Conservation (phyloP, 1,140 invertebrate species). For the Muscidifurax raptorellus region DNA sequence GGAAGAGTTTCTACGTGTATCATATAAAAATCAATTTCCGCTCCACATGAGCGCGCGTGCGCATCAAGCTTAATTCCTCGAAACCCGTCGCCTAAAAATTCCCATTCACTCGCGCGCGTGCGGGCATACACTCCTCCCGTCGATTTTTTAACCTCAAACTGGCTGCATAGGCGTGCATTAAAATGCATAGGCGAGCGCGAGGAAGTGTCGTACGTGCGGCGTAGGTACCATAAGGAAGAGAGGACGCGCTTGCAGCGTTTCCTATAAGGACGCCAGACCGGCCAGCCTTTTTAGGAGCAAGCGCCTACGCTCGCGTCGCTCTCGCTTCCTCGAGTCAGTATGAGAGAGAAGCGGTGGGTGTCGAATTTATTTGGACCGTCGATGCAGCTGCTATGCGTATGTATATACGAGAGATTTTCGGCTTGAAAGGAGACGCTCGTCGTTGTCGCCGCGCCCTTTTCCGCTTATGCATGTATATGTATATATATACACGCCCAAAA, state of each 20-base stretch:
- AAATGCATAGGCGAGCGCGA: constrained; percentile 18
- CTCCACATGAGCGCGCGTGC: background rate
- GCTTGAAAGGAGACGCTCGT: too few relatives aligned
- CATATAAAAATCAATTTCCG: background rate
- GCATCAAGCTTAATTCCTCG: background rate
- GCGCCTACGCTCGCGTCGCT: constrained; percentile 1
- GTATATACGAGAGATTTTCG: too few relatives aligned
- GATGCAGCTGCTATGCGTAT: too few relatives aligned
- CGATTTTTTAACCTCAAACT: background rate
- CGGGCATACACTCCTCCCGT: too few relatives aligned
- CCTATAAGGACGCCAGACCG: constrained; percentile 11
- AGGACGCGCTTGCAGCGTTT: background rate
- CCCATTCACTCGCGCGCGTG: too few relatives aligned
- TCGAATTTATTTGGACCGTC: constrained; percentile 19
- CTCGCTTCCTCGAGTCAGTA: too few relatives aligned
- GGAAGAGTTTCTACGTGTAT: too few relatives aligned
- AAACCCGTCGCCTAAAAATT: background rate
- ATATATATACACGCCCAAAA: background rate
- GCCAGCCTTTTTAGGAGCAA: constrained; percentile 25
- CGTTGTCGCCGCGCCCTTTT: too few relatives aligned
- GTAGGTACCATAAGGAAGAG: background rate
- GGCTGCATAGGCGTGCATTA: constrained; percentile 2
- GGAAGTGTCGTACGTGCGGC: constrained; percentile 16
- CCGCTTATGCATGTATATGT: too few relatives aligned
- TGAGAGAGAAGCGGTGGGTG: background rate